These are phyloP conservation scores for Cerastis leucographa DNA, from an alignment of 2,888 invertebrate species.

Conservation along the genomic window DNA sequence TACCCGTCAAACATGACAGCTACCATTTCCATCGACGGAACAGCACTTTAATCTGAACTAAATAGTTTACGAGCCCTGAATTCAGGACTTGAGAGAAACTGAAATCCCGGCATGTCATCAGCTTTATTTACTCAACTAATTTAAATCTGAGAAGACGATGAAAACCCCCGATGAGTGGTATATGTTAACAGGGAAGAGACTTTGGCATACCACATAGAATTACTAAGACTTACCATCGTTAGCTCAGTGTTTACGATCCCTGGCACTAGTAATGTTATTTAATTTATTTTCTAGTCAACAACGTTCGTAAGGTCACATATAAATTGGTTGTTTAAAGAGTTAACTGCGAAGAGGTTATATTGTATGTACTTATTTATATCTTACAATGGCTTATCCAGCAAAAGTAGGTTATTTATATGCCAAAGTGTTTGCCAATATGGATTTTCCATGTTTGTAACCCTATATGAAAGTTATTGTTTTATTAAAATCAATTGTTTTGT, in stretches of 20 bases:
- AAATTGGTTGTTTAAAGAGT: slow-evolving; percentile 61
- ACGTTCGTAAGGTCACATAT: slow-evolving; percentile 59
- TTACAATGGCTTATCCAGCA: slow-evolving; percentile 31
- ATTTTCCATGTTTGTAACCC: slow-evolving; percentile 32
- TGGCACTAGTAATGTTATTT: slow-evolving; percentile 55
- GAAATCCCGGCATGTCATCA: slow-evolving; percentile 43
- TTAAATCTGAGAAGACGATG: slow-evolving; percentile 47
- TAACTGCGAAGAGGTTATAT: slow-evolving; percentile 51
- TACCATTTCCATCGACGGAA: slow-evolving; percentile 11
- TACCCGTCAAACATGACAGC: slow-evolving; percentile 31
- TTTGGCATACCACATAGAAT: slow-evolving; percentile 49
- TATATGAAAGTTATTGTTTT: slow-evolving; percentile 11
- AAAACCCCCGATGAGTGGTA: slow-evolving; percentile 46
- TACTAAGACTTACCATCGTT: slow-evolving; percentile 41
- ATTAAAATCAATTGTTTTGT: slow-evolving; percentile 10
- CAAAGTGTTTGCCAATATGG: slow-evolving; percentile 30
- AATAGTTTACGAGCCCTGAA: slow-evolving; percentile 40
- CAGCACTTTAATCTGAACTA: slow-evolving; percentile 26
- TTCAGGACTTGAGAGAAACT: slow-evolving; percentile 44
- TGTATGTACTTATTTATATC: slow-evolving; percentile 44
- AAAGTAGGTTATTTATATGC: slow-evolving; percentile 43
- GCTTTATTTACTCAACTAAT: slow-evolving; percentile 58
- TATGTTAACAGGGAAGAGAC: slow-evolving; percentile 38
- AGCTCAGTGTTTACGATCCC: slow-evolving; percentile 52
- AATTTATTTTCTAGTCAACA: slow-evolving; percentile 63